Percentiles rank a stretch among this genome's conserved stretches.
These are phyloP conservation scores for Theretra japonica DNA, from an alignment of 2,888 invertebrate genomes.

Conservation along the genomic window DNA sequence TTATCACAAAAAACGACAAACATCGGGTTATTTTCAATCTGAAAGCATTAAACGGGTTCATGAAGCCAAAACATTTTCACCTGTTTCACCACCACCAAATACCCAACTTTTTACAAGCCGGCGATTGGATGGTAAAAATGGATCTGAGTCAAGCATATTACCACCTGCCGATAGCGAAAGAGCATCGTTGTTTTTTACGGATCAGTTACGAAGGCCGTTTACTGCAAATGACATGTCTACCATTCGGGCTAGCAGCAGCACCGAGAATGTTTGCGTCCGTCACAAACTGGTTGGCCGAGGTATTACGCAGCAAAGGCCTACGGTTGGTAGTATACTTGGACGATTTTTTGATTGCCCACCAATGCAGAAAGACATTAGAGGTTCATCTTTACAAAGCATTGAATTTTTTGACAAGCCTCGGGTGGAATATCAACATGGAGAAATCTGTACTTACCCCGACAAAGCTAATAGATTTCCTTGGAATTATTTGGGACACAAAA, in stretches of 20 bases:
- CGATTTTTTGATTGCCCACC: background rate
- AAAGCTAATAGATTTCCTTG: background rate
- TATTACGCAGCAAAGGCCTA: background rate
- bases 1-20: background rate
- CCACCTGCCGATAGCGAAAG: background rate
- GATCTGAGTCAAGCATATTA: background rate
- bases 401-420: background rate
- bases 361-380: background rate
- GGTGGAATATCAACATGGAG: background rate
- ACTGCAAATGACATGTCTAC: constrained; percentile 1
- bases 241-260: background rate
- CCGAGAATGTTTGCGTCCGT: background rate
- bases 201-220: background rate
- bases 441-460: background rate
- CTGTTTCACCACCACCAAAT: background rate
- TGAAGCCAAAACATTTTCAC: background rate
- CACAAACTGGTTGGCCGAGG: background rate
- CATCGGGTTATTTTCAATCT: background rate
- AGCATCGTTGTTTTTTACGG: background rate
- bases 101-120: background rate
- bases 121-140: background rate
- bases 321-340: background rate
- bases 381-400: background rate
- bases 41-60: background rate
- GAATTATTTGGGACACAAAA: background rate